phyloP scores from a whole-genome alignment of 2,888 invertebrate genomes.

The Orthosia gracilis region DNA sequence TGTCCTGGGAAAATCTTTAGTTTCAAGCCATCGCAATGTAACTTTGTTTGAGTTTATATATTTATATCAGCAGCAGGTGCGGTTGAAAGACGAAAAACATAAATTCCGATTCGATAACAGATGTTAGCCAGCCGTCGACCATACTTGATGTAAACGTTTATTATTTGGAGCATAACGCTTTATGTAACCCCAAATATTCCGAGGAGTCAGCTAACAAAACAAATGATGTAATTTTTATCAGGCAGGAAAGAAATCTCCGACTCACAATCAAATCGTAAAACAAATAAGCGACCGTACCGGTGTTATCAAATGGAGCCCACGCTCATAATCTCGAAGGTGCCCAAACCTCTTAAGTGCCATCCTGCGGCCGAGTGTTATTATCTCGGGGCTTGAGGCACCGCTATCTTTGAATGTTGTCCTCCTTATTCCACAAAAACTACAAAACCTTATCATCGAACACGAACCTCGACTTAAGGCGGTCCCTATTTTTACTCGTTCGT shows the following conservation, averaged over 20 bases:
- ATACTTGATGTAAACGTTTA: constrained; percentile 80
- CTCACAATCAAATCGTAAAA: constrained; percentile 77
- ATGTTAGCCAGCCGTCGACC: constrained; percentile 85
- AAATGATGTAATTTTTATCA: constrained; percentile 70
- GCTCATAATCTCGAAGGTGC: constrained; percentile 78
- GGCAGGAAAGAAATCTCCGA: constrained; percentile 70
- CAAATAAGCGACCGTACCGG: constrained; percentile 80
- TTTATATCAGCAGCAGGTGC: constrained; percentile 86
- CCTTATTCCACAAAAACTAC: constrained; percentile 87
- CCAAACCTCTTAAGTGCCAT: constrained; percentile 83
- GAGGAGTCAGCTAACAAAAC: constrained; percentile 67
- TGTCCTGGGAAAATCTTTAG: constrained; percentile 73
- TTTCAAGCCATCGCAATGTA: constrained; percentile 68
- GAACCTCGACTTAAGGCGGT: constrained; percentile 88
- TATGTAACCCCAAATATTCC: constrained; percentile 82
- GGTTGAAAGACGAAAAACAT: constrained; percentile 87
- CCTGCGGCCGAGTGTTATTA: constrained; percentile 83
- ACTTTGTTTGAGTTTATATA: constrained; percentile 76
- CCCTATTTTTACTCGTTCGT: constrained; percentile 85
- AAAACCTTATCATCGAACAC: constrained; percentile 88
- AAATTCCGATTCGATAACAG: constrained; percentile 88
- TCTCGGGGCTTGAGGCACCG: constrained; percentile 80
- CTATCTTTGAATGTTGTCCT: constrained; percentile 85
- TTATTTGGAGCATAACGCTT: constrained; percentile 81
- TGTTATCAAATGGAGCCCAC: constrained; percentile 84